Conservation (phyloP, 1,140 invertebrate species). For the Holotrichia oblita region DNA sequence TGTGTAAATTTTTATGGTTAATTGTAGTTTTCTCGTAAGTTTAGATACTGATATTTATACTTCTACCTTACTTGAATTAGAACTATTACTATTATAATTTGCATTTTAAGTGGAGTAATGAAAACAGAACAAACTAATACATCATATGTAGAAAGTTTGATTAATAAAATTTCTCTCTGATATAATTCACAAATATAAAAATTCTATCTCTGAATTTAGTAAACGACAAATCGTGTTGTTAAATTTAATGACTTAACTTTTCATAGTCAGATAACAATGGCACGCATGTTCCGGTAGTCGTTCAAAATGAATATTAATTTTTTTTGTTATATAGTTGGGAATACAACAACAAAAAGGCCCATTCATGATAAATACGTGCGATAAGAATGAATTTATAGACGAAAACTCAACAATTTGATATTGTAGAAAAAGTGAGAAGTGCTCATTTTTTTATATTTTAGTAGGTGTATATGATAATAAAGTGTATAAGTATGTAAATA, state of each 20-base stretch:
- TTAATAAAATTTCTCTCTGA: background rate
- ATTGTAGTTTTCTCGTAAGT: too few species aligned
- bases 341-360: conserved; percentile 26
- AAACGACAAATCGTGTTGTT: conserved; percentile 9
- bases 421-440: conserved; percentile 21
- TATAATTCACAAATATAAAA: background rate
- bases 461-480: conserved; percentile 7
- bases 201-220: background rate
- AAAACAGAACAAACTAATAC: too few species aligned
- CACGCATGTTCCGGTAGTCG: conserved; percentile 6
- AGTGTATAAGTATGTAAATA: background rate
- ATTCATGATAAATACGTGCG: conserved; percentile 14
- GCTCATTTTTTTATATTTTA: conserved; percentile 16
- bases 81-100: too few species aligned
- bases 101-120: too few species aligned
- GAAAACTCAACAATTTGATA: conserved; percentile 13
- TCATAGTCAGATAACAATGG: background rate
- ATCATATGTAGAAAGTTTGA: too few species aligned
- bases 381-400: conserved; percentile 29
- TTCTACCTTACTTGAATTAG: too few species aligned
- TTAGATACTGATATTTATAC: too few species aligned
- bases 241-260: conserved; percentile 11
- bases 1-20: too few species aligned
- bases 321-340: conserved; percentile 34
- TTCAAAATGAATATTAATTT: conserved; percentile 28